Percentiles rank a stretch among this genome's conserved stretches.
These are phyloP conservation scores for Drosophila incognita DNA, from an alignment of 2,888 invertebrate genomes.

Conservation along the genomic window DNA sequence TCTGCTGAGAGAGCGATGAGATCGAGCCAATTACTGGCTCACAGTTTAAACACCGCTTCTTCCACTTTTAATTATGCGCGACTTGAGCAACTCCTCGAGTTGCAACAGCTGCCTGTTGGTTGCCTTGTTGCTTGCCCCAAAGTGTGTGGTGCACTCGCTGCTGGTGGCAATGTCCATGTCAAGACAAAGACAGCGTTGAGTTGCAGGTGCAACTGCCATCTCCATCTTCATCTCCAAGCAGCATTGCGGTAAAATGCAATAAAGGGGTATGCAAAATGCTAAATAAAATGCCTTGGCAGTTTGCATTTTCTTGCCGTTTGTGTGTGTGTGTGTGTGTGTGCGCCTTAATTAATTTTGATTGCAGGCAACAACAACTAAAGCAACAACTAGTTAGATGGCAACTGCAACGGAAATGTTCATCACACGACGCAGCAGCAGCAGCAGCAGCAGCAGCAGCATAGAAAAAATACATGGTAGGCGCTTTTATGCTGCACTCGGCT, in stretches of 20 bases:
- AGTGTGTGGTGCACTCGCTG: slow-evolving; percentile 28
- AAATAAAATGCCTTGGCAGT: slow-evolving; percentile 46
- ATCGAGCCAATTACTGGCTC: slow-evolving; percentile 52
- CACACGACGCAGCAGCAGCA: slow-evolving; percentile 55
- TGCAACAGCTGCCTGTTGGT: slow-evolving; percentile 36
- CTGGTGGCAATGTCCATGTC: slow-evolving; percentile 68
- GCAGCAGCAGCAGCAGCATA: background rate
- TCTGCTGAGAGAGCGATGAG: slow-evolving; percentile 27
- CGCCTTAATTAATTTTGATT: slow-evolving; percentile 78
- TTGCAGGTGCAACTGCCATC: slow-evolving; percentile 65
- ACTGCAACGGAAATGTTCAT: slow-evolving; percentile 73
- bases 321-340: slow-evolving; percentile 44
- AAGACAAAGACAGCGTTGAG: slow-evolving; percentile 53
- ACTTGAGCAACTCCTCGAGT: slow-evolving; percentile 46
- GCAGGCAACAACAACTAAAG: slow-evolving; percentile 45
- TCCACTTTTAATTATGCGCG: slow-evolving; percentile 71
- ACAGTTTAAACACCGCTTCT: slow-evolving; percentile 41
- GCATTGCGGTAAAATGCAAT: slow-evolving; percentile 71
- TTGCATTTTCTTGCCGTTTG: slow-evolving; percentile 30
- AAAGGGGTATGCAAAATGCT: slow-evolving; percentile 64
- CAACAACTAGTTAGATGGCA: slow-evolving; percentile 28
- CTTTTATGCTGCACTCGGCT: slow-evolving; percentile 38
- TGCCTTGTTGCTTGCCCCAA: slow-evolving; percentile 2
- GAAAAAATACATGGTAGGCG: slow-evolving; percentile 17
- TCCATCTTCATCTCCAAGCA: slow-evolving; percentile 27